Evolutionary conservation across 1,140 invertebrate species (phyloP), one percentile per base, ranked within the genome.

Genomic region (Drosophila asahinai): DNA sequence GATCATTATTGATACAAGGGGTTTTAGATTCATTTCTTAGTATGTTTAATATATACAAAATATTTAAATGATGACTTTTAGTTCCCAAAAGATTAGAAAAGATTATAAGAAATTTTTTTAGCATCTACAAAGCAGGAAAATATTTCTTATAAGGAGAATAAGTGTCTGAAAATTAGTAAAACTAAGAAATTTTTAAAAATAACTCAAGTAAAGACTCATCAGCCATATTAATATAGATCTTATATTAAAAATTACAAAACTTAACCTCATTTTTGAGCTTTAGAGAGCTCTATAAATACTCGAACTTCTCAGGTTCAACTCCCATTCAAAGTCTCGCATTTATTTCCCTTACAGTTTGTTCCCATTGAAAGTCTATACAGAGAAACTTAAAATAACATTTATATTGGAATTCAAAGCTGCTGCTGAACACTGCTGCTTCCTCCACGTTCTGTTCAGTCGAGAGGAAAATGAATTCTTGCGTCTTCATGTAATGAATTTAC

Each of bases 321-420:
- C 4, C 52, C 33, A 36, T 19, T 19, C 30, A 36, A 36, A 3
- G 9, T 2, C 14, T 36, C 14, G 7, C 8, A 55, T 38, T 55
- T 55, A 38, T 55, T 55, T 38, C 17, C 12, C 19, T 55, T 55
- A 14, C 36, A 54, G 36, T 40, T 38, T 7, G 19, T 55, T 55
- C 19, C 52, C 38, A 55, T 55, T 55, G 52, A 38, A 55, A 55
- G 52, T 38, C 52, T 38, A 38, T 55, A 38, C 52, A 19, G 8
- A 36, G 33, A 55, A 55, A 55, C 54, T 55, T 55, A n/a, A 55
- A 55, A 55, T 55, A 55, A 55, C 54, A 55, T 55, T 55, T 55
- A n/a, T 36, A 40, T 19, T 55, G 54, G 8, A 40, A 55, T n/a
- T 40, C 54, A 40, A 55, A n/a, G 36, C 54, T 55, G 33, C 19